A percentile compares a stretch with the other conserved stretches of the same genome.
phyloP scores from a whole-genome alignment of 2,113 vertebrate species.

The Ploceus nigricollis region DNA sequence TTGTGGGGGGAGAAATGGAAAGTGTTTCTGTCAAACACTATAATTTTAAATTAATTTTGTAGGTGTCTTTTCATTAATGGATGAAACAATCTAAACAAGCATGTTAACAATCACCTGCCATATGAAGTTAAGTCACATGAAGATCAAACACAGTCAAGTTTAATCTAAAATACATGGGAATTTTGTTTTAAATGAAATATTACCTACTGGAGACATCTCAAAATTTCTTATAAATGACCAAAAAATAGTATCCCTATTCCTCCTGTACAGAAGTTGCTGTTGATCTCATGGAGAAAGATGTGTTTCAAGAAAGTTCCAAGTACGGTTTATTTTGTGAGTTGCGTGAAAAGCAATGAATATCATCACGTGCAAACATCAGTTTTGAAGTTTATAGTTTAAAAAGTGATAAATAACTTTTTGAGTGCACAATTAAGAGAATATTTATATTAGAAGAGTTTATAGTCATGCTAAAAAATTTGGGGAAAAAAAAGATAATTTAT shows the following conservation, averaged over 20 bases:
- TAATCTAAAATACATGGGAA: neutral
- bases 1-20: neutral
- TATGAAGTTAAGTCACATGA: neutral
- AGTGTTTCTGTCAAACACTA: neutral
- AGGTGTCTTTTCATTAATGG: neutral
- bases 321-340: neutral
- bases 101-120: neutral
- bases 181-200: neutral
- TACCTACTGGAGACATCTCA: neutral
- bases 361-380: neutral
- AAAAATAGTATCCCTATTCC: neutral
- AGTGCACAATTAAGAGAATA: neutral
- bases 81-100: neutral
- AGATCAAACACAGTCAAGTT: neutral
- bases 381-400: neutral
- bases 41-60: neutral
- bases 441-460: neutral
- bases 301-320: neutral
- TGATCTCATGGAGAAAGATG: neutral
- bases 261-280: neutral
- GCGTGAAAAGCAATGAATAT: neutral
- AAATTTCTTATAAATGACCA: neutral
- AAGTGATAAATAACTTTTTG: neutral
- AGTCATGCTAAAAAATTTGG: neutral
- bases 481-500: neutral